Conservation (phyloP, 2,113 vertebrate species). For the Spea multiplicata region DNA sequence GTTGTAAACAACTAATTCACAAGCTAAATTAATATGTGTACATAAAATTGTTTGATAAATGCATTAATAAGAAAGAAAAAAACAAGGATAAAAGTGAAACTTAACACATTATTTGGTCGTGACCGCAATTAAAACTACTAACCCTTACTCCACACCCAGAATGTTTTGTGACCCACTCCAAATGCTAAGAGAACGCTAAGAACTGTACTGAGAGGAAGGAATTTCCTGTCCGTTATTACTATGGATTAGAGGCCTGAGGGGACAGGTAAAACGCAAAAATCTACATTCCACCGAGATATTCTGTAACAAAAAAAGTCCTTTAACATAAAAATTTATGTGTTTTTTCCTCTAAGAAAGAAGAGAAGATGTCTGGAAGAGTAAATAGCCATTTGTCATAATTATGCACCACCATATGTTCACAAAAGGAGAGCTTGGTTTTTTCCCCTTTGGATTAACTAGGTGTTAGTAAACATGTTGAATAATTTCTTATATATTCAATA, state of each 20-base stretch:
- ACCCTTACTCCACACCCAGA: not conserved
- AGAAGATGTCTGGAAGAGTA: not conserved
- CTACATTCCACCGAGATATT: conserved; percentile 38
- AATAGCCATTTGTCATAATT: conserved; percentile 18
- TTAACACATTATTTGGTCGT: not conserved
- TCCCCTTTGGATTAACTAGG: not conserved
- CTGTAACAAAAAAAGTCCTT: not conserved
- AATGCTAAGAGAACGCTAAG: conserved; percentile 9
- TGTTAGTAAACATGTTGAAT: not conserved
- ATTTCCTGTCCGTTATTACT: conserved; percentile 48
- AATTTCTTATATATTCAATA: too few relatives aligned
- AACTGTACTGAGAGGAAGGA: conserved; percentile 34
- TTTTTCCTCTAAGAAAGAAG: not conserved
- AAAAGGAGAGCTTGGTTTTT: not conserved
- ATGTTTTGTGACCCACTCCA: conserved; percentile 20
- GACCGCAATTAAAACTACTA: conserved; percentile 10
- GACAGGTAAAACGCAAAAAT: conserved; percentile 44
- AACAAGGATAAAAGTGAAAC: not conserved
- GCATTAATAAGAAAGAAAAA: not conserved
- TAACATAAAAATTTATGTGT: conserved; percentile 2
- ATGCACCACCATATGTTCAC: conserved; percentile 11
- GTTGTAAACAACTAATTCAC: too few relatives aligned
- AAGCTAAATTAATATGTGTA: too few relatives aligned
- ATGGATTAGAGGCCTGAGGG: conserved; percentile 43
- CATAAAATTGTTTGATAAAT: too few relatives aligned